Evolutionary conservation across 2,888 invertebrate genomes (phyloP), one percentile per base, ranked within the genome.

Genomic region (Syrista parreyssii): DNA sequence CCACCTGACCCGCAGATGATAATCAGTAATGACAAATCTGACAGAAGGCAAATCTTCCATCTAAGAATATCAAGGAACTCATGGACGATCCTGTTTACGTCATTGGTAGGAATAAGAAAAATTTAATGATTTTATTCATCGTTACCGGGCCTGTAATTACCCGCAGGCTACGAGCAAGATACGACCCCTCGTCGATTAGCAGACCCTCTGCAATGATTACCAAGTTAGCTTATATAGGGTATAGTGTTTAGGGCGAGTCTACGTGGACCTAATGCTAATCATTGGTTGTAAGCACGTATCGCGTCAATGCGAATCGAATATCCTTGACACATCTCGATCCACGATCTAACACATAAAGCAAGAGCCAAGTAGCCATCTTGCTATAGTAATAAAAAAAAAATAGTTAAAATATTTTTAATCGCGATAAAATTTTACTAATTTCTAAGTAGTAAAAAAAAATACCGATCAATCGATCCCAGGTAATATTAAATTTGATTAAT

Each of bases 121-220:
- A 89, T 88, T 86, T 89, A 90, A 90, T 89, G 89, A 89, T 88
- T 90, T 90, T 89, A 90, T 89, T 89, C 88, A 89, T 89, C 86
- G 87, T 88, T 86, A 86, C 84, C 84, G 83, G 88, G 88, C 87
- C 89, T 90, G 89, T 90, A 90, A 90, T 90, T 90, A 90, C 88
- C 89, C 88, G 86, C 86, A 88, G 89, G 86, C 88, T 87, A 85
- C 79, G 83, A 81, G 71, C 79, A 80, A 81, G 77, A 83, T 82
- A 83, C 80, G 83, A 84, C 86, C 86, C 87, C 84, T 79, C 81
- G 79, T 79, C 87, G 88, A 88, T 87, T 88, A 86, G 85, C 86
- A 86, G 84, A 84, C 81, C 77, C 88, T 36, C 87, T 88, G 84
- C 86, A 88, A 84, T 88, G 86, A 90, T 90, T 90, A 89, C 89